phyloP scores from a whole-genome alignment of 2,888 invertebrate genomes.

The Chymomyza fuscimana region DNA sequence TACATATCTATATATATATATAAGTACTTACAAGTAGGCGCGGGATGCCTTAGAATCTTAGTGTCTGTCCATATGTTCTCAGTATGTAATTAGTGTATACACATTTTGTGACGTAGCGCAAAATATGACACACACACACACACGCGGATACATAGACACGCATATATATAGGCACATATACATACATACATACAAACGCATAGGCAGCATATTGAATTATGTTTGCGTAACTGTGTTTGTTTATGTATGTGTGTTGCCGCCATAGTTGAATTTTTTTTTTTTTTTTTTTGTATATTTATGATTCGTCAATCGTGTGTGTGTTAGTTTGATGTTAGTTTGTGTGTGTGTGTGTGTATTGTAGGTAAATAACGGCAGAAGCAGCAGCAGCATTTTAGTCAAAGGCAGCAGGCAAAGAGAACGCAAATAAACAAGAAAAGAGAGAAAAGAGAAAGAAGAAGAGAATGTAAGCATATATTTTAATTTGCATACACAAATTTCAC shows the following conservation, averaged over 20 bases:
- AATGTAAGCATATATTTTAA: constrained; percentile 49
- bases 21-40: too few species aligned
- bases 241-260: neutral
- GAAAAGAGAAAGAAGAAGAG: constrained; percentile 28
- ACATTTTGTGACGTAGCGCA: too few species aligned
- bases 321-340: neutral
- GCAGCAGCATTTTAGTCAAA: constrained; percentile 15
- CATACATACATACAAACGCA: constrained; percentile 12
- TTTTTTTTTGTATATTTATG: constrained; percentile 14
- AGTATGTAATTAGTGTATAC: too few species aligned
- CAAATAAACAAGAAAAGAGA: constrained; percentile 31
- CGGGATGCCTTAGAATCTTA: too few species aligned
- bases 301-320: constrained; percentile 14
- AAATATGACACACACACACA: neutral
- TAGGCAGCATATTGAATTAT: constrained; percentile 1
- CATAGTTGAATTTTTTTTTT: neutral
- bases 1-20: too few species aligned
- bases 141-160: neutral
- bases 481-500: constrained; percentile 53
- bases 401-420: constrained; percentile 21
- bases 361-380: constrained; percentile 1
- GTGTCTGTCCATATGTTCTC: too few species aligned
- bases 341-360: constrained; percentile 17
- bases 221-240: neutral
- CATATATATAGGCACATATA: neutral